These are phyloP conservation scores for Tetramorium bicarinatum DNA, from an alignment of 2,888 invertebrate genomes.

Conservation along the genomic window DNA sequence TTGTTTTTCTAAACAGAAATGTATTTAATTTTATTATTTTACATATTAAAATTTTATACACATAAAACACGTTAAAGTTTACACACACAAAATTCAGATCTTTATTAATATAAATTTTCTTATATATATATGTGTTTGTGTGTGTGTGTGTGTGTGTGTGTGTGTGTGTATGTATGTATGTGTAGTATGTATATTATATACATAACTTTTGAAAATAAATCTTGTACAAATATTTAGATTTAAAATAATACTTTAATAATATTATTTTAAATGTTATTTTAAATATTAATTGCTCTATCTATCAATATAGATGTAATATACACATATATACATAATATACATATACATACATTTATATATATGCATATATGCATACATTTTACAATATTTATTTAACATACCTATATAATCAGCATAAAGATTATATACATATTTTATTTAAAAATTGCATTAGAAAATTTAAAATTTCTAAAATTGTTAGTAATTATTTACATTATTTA, in stretches of 20 bases:
- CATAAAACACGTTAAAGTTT: too few species aligned
- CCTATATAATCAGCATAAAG: not conserved
- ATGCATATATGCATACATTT: not conserved
- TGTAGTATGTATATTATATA: not conserved
- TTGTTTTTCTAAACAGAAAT: too few species aligned
- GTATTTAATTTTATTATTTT: too few species aligned
- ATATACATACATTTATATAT: not conserved
- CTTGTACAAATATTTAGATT: not conserved
- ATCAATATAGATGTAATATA: too few species aligned
- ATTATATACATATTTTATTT: not conserved
- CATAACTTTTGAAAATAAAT: not conserved
- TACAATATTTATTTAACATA: not conserved
- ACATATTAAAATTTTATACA: too few species aligned
- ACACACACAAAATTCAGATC: too few species aligned
- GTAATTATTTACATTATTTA: not conserved
- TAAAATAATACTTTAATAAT: not conserved
- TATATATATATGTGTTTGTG: too few species aligned
- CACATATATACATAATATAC: not conserved
- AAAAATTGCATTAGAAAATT: not conserved
- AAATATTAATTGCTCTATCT: not conserved
- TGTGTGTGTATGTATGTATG: too few species aligned
- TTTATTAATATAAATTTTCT: too few species aligned
- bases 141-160: too few species aligned
- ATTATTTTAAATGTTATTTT: conserved; percentile 9
- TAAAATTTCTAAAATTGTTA: not conserved